Percentiles rank a stretch among this genome's conserved stretches.
Conservation (phyloP, 2,888 invertebrate species). For the Parascotia fuliginaria region DNA sequence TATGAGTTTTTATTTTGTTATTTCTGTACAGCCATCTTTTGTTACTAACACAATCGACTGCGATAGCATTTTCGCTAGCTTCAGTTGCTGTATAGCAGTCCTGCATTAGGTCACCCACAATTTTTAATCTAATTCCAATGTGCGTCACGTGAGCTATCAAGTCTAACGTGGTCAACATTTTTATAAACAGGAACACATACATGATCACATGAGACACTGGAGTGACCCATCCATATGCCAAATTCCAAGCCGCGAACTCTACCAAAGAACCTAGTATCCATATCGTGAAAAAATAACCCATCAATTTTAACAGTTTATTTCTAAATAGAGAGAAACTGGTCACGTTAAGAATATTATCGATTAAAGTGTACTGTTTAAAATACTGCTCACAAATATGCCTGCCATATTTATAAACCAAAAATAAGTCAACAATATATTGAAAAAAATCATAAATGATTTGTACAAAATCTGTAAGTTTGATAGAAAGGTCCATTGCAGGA, state of each 20-base stretch:
- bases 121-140: conserved; percentile 58
- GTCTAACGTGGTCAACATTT: conserved; percentile 66
- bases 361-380: conserved; percentile 57
- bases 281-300: conserved; percentile 46
- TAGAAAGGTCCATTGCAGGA: conserved; percentile 46
- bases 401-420: conserved; percentile 63
- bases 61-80: conserved; percentile 22
- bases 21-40: conserved; percentile 54
- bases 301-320: conserved; percentile 46
- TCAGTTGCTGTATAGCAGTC: conserved; percentile 43
- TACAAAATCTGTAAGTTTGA: conserved; percentile 60
- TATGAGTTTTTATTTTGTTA: conserved; percentile 4
- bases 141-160: conserved; percentile 64
- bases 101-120: conserved; percentile 55
- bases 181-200: conserved; percentile 65
- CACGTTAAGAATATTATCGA: conserved; percentile 60
- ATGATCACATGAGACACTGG: conserved; percentile 51
- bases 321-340: conserved; percentile 47
- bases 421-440: conserved; percentile 66
- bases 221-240: conserved; percentile 49
- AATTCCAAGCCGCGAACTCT: conserved; percentile 61
- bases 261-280: conserved; percentile 54
- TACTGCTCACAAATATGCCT: conserved; percentile 57
- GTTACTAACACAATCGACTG: conserved; percentile 45
- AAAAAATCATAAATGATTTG: conserved; percentile 63